Conservation (phyloP, 2,113 vertebrate genomes). For the Notarius quadriscutis region DNA sequence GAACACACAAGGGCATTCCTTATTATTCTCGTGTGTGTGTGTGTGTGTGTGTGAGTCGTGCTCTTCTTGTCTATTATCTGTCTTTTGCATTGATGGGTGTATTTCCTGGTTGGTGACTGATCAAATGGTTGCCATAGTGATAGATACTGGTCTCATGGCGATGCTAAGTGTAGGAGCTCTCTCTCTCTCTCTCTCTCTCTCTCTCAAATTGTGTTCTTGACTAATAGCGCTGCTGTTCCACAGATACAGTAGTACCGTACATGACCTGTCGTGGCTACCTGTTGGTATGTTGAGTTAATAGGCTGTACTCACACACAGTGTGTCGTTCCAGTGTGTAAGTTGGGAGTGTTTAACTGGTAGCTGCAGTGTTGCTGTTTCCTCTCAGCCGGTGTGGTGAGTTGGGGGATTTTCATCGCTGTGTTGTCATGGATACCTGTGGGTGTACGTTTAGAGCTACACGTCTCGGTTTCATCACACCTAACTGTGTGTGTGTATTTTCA, state of each 20-base stretch:
- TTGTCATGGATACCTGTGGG: slow-evolving; percentile 42
- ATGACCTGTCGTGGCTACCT: slow-evolving; percentile 7
- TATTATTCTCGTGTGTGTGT: neutral
- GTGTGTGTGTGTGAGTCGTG: slow-evolving; percentile 25
- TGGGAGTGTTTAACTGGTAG: slow-evolving; percentile 10
- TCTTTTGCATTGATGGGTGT: slow-evolving; percentile 29
- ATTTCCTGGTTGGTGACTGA: slow-evolving; percentile 48
- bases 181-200: neutral
- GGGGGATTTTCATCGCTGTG: slow-evolving; percentile 24
- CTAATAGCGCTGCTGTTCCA: neutral
- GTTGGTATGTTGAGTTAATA: neutral
- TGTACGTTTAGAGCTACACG: slow-evolving; percentile 31
- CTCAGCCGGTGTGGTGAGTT: slow-evolving; percentile 24
- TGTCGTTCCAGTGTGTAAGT: neutral
- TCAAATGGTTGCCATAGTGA: slow-evolving; percentile 55
- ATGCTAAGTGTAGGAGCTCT: slow-evolving; percentile 36
- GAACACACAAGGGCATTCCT: neutral
- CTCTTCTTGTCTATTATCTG: slow-evolving; percentile 36
- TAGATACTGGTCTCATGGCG: slow-evolving; percentile 32
- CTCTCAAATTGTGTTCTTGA: neutral
- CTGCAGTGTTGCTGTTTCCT: slow-evolving; percentile 9
- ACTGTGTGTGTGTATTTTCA: neutral
- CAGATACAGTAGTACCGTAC: neutral
- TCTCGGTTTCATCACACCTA: slow-evolving; percentile 10
- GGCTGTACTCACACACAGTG: neutral